phyloP scores from a whole-genome alignment of 2,888 invertebrate species.

The Cynaeus angustus region DNA sequence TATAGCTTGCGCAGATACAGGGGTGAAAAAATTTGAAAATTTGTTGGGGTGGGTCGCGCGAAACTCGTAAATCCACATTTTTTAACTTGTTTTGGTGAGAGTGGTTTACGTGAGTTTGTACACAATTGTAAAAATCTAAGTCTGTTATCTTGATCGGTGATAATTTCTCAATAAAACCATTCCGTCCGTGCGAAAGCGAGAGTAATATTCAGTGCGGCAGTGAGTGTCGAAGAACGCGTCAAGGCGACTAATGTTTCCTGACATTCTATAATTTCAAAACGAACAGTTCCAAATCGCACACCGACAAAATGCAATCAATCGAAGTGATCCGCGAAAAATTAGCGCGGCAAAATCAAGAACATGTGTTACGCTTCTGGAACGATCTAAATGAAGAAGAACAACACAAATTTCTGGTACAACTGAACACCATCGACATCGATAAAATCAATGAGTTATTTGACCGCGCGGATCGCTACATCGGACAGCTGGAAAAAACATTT shows the following conservation, averaged over 20 bases:
- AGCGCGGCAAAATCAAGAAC: constrained; percentile 56
- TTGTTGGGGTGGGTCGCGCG: not conserved
- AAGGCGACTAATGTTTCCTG: constrained; percentile 45
- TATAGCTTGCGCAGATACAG: not conserved
- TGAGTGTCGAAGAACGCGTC: constrained; percentile 41
- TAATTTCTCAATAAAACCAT: constrained; percentile 40
- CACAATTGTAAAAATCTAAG: constrained; percentile 7
- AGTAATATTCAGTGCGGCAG: constrained; percentile 43
- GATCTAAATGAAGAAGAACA: constrained; percentile 57
- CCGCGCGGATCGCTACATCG: constrained; percentile 70
- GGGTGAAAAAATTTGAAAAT: not conserved
- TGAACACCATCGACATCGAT: constrained; percentile 63
- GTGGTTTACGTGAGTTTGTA: constrained; percentile 13
- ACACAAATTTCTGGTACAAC: constrained; percentile 55
- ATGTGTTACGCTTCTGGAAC: constrained; percentile 60
- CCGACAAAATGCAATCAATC: constrained; percentile 51
- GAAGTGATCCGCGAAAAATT: constrained; percentile 55
- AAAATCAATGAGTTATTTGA: constrained; percentile 62
- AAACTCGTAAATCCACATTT: constrained; percentile 28
- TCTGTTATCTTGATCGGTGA: constrained; percentile 32
- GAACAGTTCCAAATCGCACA: constrained; percentile 25
- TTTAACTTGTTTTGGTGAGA: constrained; percentile 21
- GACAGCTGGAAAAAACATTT: constrained; percentile 77
- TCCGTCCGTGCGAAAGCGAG: constrained; percentile 37
- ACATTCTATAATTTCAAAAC: constrained; percentile 28